Evolutionary conservation across 2,113 vertebrate species (phyloP), one percentile per base, ranked within the genome.

Genomic region (Edolisoma coerulescens): DNA sequence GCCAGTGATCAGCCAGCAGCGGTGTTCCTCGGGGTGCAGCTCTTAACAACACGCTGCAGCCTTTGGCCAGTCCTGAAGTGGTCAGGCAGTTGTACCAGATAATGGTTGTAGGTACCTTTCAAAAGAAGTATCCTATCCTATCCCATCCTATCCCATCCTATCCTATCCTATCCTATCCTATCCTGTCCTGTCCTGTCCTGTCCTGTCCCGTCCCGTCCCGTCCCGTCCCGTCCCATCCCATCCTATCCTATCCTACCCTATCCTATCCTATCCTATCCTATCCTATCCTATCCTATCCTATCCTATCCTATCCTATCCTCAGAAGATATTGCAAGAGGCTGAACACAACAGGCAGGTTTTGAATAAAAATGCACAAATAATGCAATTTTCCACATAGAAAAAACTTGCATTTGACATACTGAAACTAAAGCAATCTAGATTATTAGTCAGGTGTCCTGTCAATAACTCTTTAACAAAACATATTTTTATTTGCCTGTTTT

Each of bases 41-140:
- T 24, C 12, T 15, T 37, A 70, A 18, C 3, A 32, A 9, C 4
- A 5, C 2, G 4, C n/a, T 54, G 54, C 4, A 16, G 3, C 7
- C 39, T 60, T 32, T 22, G 13, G 8, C 8, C 21, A 68, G 33
- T 11, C 42, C 49, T 44, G n/a, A 42, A 39, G 2, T 0, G 0
- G 17, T 33, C 56, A 53, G 27, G 13, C 19, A 47, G 8, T 33
- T 50, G 71, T 12, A 50, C 5, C 27, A 35, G 35, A 2, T 33
- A 21, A 33, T 2, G 1, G 0, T 0, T 16, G 8, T 6, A 49
- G 6, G 28, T 28, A 16, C 6, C 16, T 56, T 79, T 2, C 7
- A 45, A 35, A 26, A 19, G 50, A 49, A 28, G 6, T 14, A 11
- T 23, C 22, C 42, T 15, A 6, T 16, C 33, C 50, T 32, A 9